phyloP scores from a whole-genome alignment of 2,888 invertebrate species.

The Ichneumon xanthorius region DNA sequence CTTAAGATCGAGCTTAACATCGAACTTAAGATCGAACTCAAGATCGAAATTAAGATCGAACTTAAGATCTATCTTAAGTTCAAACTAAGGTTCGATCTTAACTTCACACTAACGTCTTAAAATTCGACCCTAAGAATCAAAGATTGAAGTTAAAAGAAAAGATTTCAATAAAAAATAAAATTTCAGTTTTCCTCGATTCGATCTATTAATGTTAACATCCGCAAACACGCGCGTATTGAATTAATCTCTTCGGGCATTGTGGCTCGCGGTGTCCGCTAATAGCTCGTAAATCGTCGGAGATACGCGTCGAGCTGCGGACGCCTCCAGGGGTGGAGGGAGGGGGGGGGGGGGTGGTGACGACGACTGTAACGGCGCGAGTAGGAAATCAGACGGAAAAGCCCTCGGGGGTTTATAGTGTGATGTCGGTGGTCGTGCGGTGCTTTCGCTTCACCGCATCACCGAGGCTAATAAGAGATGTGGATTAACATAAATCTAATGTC shows the following conservation, averaged over 20 bases:
- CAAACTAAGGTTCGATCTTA: too few relatives aligned
- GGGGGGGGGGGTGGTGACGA: not conserved
- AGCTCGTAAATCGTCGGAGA: constrained; percentile 12
- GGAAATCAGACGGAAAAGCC: constrained; percentile 15
- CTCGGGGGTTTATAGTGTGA: constrained; percentile 9
- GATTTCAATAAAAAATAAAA: not conserved
- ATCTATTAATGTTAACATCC: not conserved
- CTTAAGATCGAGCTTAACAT: too few relatives aligned
- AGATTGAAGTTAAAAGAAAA: too few relatives aligned
- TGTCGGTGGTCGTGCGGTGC: constrained; percentile 36
- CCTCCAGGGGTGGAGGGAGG: not conserved
- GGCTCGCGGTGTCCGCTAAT: not conserved
- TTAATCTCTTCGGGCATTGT: not conserved
- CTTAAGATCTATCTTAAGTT: too few relatives aligned
- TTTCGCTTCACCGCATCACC: constrained; percentile 58
- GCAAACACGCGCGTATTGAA: not conserved
- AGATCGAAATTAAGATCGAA: too few relatives aligned
- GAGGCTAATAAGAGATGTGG: constrained; percentile 65
- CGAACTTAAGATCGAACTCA: too few relatives aligned
- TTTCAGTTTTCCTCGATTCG: not conserved
- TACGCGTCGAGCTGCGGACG: not conserved
- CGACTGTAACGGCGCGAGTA: constrained; percentile 15
- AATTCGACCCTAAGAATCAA: too few relatives aligned
- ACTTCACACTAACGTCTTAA: too few relatives aligned
- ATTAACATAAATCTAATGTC: constrained; percentile 72